Evolutionary conservation across 23 tunicate species (phyloP), one percentile per base, ranked within the genome.

Genomic region (Pegea sp.): DNA sequence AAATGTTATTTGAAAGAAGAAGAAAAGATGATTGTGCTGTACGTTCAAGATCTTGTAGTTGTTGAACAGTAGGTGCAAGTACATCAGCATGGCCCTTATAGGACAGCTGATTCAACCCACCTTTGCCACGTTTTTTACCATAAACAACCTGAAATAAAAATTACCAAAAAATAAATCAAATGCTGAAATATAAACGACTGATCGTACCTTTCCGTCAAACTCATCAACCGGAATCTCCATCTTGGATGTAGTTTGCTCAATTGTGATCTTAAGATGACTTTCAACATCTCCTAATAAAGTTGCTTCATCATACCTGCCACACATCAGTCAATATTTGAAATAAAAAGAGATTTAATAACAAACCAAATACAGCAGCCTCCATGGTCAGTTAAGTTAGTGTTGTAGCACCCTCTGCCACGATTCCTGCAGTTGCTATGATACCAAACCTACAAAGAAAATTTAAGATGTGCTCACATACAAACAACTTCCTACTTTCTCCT

Each of bases 291-390:
- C 86, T 3, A 86, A 56, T 32, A 86, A 57, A 0, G 53, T 28
- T n/a, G 60, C 64, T 51, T 86, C 96, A 49, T 74, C 57, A 31
- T 86, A 79, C 87, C 87, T 76, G 62, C 11, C 46, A 38, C 11
- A 38, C 46, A 38, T 38, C 22, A 50, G 22, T 11, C 6, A 50
- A 13, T 13, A 18, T 50, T 13, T 50, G 22, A 13, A 13, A 6
- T 50, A 6, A 13, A 50, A 13, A 20, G 55, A 13, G 22, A 50
- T 13, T 50, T 50, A 8, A 6, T 29, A 11, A 58, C 68, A 33
- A 53, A 78, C 96, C 96, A 86, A 42, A 86, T 86, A 26, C 86
- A 74, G 57, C 96, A 86, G n/a, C 96, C 96, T 26, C 96, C 96
- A 3, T 34, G 55, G 28, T 86, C 72, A n/a, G 77, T 74, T 4